Evolutionary conservation across 2,113 vertebrate species (phyloP).

Genomic region (Nyctereutes procyonoides): DNA sequence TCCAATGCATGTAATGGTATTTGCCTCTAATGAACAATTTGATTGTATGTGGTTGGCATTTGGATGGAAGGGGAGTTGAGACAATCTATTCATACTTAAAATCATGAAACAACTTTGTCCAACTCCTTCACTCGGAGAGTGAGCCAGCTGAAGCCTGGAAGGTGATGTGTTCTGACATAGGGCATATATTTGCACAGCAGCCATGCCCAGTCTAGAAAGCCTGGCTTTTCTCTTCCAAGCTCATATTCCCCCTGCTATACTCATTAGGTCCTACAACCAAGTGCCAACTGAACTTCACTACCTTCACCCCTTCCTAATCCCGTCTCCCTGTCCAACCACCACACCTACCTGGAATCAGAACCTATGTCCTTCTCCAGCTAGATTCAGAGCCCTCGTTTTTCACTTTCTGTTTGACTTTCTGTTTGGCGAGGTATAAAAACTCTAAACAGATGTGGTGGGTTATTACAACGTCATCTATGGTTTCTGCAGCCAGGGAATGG

Average conservation of each 20-base stretch:
- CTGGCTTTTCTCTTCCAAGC: not conserved
- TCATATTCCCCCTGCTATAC: not conserved
- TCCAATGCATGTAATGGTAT: not conserved
- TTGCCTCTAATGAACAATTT: not conserved
- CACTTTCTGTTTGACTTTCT: not conserved
- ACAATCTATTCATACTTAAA: constrained; percentile 1
- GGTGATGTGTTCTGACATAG: not conserved
- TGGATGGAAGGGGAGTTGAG: not conserved
- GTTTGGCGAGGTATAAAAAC: not conserved
- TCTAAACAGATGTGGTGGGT: not conserved
- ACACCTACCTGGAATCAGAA: not conserved
- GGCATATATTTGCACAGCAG: not conserved
- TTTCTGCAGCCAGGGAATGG: not conserved
- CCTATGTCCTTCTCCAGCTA: not conserved
- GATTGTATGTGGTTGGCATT: not conserved
- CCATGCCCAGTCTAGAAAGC: not conserved
- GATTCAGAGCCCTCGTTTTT: not conserved
- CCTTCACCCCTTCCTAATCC: not conserved
- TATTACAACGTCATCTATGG: not conserved
- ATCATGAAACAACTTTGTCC: constrained; percentile 17
- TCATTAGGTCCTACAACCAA: not conserved
- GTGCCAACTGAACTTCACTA: not conserved
- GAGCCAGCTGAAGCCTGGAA: not conserved
- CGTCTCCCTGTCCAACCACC: not conserved
- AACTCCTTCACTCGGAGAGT: constrained; percentile 35